A percentile compares a stretch with the other conserved stretches of the same genome.
Evolutionary conservation across 2,797 vertebrate genomes (phyloP).

Genomic region (Neosilurus hyrtlii): DNA sequence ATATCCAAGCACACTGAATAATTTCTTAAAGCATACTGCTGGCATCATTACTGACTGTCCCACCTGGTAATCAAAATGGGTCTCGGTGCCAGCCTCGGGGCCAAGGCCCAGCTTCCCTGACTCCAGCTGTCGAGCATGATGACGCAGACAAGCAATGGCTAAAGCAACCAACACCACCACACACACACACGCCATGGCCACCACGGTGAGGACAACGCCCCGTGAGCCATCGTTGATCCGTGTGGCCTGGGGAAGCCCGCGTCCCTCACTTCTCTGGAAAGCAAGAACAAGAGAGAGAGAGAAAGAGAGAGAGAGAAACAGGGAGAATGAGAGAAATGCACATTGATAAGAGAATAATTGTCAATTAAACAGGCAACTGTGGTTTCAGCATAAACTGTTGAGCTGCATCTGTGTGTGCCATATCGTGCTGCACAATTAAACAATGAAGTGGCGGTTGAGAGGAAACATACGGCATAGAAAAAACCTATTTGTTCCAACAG

Average conservation of each 20-base stretch:
- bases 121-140: constrained; percentile 82
- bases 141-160: constrained; percentile 81
- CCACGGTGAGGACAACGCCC: constrained; percentile 84
- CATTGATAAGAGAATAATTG: neutral
- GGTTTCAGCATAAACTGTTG: neutral
- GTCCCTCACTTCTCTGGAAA: constrained; percentile 81
- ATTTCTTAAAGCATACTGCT: neutral
- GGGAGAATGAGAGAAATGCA: neutral
- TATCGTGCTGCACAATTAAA: constrained; percentile 6
- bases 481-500: constrained; percentile 16
- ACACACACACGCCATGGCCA: constrained; percentile 85
- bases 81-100: constrained; percentile 87
- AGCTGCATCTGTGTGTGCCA: neutral
- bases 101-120: constrained; percentile 88
- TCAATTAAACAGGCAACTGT: constrained; percentile 12
- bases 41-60: constrained; percentile 11
- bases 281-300: neutral
- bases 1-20: neutral
- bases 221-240: constrained; percentile 78
- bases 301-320: constrained; percentile 1
- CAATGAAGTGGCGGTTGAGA: constrained; percentile 15
- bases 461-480: constrained; percentile 10
- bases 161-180: constrained; percentile 82
- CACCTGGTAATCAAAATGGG: constrained; percentile 96
- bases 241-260: constrained; percentile 72